Percentiles rank a stretch among this genome's conserved stretches.
These are phyloP conservation scores for Entomyzon cyanotis DNA, from an alignment of 2,113 vertebrate genomes.

Conservation along the genomic window DNA sequence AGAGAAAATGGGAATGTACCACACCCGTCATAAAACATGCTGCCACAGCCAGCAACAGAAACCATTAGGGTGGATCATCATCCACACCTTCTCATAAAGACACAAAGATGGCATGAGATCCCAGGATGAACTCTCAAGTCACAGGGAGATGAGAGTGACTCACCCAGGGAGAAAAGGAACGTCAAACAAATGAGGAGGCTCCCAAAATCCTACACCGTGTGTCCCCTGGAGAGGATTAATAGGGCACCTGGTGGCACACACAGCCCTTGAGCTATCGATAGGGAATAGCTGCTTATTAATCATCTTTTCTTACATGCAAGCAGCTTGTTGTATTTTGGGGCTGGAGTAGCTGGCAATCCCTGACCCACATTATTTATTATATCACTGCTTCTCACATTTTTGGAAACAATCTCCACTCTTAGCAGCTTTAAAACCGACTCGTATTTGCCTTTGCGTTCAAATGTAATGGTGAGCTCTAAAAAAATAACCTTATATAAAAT, in stretches of 20 bases:
- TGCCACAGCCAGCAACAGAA: constrained; percentile 81
- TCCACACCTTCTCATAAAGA: constrained; percentile 79
- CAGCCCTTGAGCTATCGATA: background rate
- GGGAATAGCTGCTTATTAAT: background rate
- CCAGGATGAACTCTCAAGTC: constrained; percentile 67
- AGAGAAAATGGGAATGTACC: constrained; percentile 73
- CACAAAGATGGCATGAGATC: constrained; percentile 60
- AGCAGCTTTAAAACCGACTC: background rate
- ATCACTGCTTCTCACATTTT: background rate
- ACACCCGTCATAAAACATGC: constrained; percentile 82
- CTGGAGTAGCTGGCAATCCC: background rate
- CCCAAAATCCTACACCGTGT: background rate
- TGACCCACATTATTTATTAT: background rate
- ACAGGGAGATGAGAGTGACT: constrained; percentile 44
- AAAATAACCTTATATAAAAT: background rate
- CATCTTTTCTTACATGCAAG: background rate
- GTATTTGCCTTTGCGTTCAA: background rate
- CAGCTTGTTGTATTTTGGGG: background rate
- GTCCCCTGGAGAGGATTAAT: background rate
- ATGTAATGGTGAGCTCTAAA: background rate
- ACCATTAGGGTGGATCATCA: constrained; percentile 80
- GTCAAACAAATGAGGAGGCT: background rate
- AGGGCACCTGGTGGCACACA: background rate
- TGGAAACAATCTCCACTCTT: background rate
- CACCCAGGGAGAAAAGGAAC: constrained; percentile 8